Percentiles rank a stretch among this genome's conserved stretches.
phyloP scores from a whole-genome alignment of 2,888 invertebrate species.

The Pardosa pseudoannulata region DNA sequence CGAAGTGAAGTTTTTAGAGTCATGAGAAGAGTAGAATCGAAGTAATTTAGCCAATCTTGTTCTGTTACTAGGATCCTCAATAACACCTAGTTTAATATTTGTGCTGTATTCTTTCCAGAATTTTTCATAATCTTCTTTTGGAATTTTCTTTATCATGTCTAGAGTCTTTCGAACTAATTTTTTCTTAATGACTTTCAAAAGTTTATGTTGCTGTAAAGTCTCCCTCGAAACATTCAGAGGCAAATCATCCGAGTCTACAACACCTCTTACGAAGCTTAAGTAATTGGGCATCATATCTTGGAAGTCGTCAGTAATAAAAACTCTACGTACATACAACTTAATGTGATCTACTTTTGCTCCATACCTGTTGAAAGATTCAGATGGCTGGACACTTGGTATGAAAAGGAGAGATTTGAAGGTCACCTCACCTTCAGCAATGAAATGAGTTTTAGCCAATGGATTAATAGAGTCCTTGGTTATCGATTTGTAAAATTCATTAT shows the following conservation, averaged over 20 bases:
- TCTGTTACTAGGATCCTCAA: conserved; percentile 98
- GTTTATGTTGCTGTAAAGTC: conserved; percentile 98
- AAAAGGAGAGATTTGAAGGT: conserved; percentile 97
- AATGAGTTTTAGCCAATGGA: conserved; percentile 93
- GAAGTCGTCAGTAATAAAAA: conserved; percentile 99
- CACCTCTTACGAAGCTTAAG: conserved; percentile 94
- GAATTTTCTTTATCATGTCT: conserved; percentile 98
- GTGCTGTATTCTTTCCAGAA: conserved; percentile 99
- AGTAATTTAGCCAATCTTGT: conserved; percentile 96
- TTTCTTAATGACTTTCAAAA: conserved; percentile 99
- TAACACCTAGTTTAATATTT: conserved; percentile 94
- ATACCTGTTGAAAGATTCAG: conserved; percentile 96
- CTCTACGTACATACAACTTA: conserved; percentile 94
- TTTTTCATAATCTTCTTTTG: conserved; percentile 89
- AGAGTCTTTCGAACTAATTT: conserved; percentile 97
- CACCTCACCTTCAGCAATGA: conserved; percentile 99
- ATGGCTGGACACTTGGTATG: conserved; percentile 92
- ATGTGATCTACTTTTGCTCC: conserved; percentile 96
- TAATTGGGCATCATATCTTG: conserved; percentile 99
- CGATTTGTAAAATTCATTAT: conserved; percentile 95
- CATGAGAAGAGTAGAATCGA: conserved; percentile 90
- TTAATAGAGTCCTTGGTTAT: conserved; percentile 92
- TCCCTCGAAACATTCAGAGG: conserved; percentile 98
- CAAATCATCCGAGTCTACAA: conserved; percentile 97
- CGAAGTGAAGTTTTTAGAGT: conserved; percentile 82